A percentile compares a stretch with the other conserved stretches of the same genome.
These are phyloP conservation scores for Conopomorpha cramerella DNA, from an alignment of 1,140 invertebrate species.

Conservation along the genomic window DNA sequence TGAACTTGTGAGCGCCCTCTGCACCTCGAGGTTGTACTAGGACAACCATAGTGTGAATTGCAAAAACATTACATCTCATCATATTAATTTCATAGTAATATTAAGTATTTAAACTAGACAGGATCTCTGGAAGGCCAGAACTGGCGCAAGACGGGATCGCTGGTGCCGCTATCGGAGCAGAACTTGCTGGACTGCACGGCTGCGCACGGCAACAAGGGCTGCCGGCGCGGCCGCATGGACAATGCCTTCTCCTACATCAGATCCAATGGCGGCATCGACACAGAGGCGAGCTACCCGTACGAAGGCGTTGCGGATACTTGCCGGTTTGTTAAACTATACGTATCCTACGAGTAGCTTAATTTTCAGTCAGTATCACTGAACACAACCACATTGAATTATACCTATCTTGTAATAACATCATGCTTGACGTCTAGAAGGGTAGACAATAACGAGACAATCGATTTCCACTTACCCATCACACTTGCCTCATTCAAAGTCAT, in stretches of 20 bases:
- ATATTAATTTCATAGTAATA: constrained; percentile 5
- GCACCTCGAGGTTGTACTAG: too few species aligned
- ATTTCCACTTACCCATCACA: too few species aligned
- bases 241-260: constrained; percentile 91
- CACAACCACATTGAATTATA: too few species aligned
- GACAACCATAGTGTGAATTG: too few species aligned
- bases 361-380: too few species aligned
- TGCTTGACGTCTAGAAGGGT: too few species aligned
- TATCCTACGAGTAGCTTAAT: too few species aligned
- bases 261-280: constrained; percentile 88
- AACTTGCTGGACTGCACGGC: constrained; percentile 94
- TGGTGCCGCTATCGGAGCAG: constrained; percentile 95
- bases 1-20: too few species aligned
- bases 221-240: constrained; percentile 95
- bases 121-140: constrained; percentile 96
- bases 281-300: constrained; percentile 90
- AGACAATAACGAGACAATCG: too few species aligned
- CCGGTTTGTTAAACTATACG: constrained; percentile 37
- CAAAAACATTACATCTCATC: too few species aligned
- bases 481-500: too few species aligned
- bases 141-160: constrained; percentile 79
- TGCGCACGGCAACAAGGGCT: constrained; percentile 93
- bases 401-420: too few species aligned
- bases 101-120: constrained; percentile 65
- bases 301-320: constrained; percentile 77